Base-by-base conservation (phyloP, 2,797 vertebrate genomes). In the Tragelaphus eurycerus region DNA sequence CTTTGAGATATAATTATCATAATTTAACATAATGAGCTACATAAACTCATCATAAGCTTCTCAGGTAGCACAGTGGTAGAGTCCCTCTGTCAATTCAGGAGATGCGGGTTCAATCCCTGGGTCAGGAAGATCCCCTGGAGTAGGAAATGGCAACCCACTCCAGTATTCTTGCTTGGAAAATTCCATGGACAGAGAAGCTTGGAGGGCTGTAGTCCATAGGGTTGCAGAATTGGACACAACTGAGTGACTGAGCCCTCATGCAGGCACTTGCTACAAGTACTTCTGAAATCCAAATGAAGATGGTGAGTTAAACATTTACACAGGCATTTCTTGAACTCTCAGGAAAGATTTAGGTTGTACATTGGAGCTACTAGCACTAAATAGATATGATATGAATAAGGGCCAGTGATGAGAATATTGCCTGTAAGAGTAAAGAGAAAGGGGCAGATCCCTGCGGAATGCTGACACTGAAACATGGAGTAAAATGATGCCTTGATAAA, bases 191-290 rank as follows among this genome's bases (percentile, higher is more conserved):
- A 74, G 23, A 46, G 23, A 43, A 74, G 23, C 71, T 43, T 46
- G 38, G 23, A 43, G 34, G 3, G 38, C 34, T 76, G 6, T 43
- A 46, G 71, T 43, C 71, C 71, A 76, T 27, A 27, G 38, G 3
- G 34, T 27, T 1, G 14, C 71, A 76, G 34, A 76, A 25, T 76
- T 46, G 71, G 38, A 46, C 23, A 67, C 0, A 2, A 67, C 64
- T 74, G 38, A 43, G 71, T 0, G 0, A 43, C 21, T 74, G 38
- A 74, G 38, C 12, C 0, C 38, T 46, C 38, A 1, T 14, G 23
- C 23, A 46, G 2, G 34, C 19, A 71, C 34, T 38, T 71, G 19
- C 11, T 71, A 52, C 15, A 60, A 34, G 50, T 48, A 48, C 16
- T 10, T 78, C 43, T 83, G 50, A 46, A 79, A 60, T 11, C 17